Conservation (phyloP, 2,888 invertebrate species). For the Drosophila meridiana region DNA sequence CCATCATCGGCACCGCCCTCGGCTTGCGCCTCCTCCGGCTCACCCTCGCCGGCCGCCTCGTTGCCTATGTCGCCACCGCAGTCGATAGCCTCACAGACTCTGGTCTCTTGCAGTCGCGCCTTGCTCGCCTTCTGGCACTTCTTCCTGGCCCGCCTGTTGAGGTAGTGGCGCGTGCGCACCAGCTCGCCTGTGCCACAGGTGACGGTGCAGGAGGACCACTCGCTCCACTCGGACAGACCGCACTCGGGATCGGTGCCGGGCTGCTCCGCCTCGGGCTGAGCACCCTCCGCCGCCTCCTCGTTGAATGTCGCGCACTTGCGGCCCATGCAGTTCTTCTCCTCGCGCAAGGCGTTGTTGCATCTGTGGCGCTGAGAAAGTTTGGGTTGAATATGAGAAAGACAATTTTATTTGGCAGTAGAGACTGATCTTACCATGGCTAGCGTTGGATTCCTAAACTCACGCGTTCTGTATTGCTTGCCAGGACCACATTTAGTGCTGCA, state of each 20-base stretch:
- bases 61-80: conserved; percentile 83
- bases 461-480: conserved; percentile 84
- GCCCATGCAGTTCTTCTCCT: conserved; percentile 85
- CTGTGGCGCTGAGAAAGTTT: conserved; percentile 59
- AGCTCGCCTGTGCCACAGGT: conserved; percentile 90
- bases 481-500: conserved; percentile 86
- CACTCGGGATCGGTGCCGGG: conserved; percentile 86
- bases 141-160: conserved; percentile 88
- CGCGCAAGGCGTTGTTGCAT: conserved; percentile 79
- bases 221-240: conserved; percentile 90
- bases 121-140: conserved; percentile 86
- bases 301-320: conserved; percentile 80
- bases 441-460: conserved; percentile 83
- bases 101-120: conserved; percentile 85
- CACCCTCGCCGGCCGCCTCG: conserved; percentile 25
- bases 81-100: conserved; percentile 84
- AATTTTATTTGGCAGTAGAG: no score
- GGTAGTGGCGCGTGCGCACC: conserved; percentile 89
- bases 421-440: conserved; percentile 62
- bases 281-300: conserved; percentile 67
- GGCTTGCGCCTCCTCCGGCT: conserved; percentile 35
- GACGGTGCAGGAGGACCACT: conserved; percentile 92
- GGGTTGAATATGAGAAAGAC: neutral
- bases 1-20: conserved; percentile 46
- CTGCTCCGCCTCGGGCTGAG: conserved; percentile 48